phyloP scores from a whole-genome alignment of 2,888 invertebrate genomes.

The Acanthosoma haemorrhoidale region DNA sequence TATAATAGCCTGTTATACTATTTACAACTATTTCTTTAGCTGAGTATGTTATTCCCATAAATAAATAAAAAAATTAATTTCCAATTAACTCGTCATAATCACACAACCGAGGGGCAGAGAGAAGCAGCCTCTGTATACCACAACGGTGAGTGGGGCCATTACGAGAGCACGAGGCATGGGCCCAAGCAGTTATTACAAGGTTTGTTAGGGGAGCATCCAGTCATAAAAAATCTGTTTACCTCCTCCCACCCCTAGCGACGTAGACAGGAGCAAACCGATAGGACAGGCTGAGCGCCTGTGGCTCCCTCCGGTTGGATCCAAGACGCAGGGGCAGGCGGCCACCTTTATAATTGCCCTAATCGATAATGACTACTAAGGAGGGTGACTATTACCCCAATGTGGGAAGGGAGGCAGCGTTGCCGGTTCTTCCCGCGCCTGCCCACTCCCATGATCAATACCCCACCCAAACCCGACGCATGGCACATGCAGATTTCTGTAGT shows the following conservation, averaged over 20 bases:
- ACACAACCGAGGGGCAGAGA: too few species aligned
- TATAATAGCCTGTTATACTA: too few species aligned
- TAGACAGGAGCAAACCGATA: neutral
- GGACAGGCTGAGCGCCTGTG: too few species aligned
- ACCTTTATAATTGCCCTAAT: constrained; percentile 37
- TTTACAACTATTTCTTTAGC: too few species aligned
- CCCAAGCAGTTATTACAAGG: neutral
- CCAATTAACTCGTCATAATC: too few species aligned
- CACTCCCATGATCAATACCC: neutral
- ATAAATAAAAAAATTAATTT: too few species aligned
- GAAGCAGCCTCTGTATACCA: neutral
- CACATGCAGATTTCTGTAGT: constrained; percentile 3
- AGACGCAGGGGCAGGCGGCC: neutral
- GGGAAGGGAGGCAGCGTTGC: constrained; percentile 18
- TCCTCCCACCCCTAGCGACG: constrained; percentile 44
- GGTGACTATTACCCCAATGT: constrained; percentile 11
- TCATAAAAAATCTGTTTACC: constrained; percentile 26
- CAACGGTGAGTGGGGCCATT: neutral
- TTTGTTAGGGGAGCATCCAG: neutral
- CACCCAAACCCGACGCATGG: neutral
- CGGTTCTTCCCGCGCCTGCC: constrained; percentile 6
- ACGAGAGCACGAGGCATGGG: too few species aligned
- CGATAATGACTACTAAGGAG: constrained; percentile 36
- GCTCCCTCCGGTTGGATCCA: neutral
- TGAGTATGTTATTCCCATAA: too few species aligned